Evolutionary conservation across 2,113 vertebrate species (phyloP), one percentile per base, ranked within the genome.

Genomic region (Fukomys damarensis): DNA sequence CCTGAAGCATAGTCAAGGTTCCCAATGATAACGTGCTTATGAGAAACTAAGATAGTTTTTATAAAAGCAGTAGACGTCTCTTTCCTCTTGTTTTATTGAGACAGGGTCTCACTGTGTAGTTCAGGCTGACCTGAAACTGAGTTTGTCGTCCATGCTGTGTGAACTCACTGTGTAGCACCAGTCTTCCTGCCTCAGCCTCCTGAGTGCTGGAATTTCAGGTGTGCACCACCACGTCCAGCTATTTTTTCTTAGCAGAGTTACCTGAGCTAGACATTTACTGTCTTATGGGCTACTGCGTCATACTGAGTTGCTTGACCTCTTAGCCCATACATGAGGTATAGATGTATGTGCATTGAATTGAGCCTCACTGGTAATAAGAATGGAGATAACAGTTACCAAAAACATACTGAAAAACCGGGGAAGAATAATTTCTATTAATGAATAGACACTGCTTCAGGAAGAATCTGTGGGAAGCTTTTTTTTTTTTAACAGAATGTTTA

Each of bases 291-390:
- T 70, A 43, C 72, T 92, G 68, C 77, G 1, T 94, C 14, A 6
- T 86, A 17, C 8, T 80, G 81, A 92, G 10, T 89, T 91, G 59
- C 91, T 89, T 89, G 41, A 8, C 5, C 28, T 96, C 77, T 88
- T 93, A 96, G 32, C n/a, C 46, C 26, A 43, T 63, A 95, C 32
- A 2, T 49, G 35, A 93, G 20, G 13, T 68, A 30, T 24, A 46
- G 17, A 63, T 92, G 22, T 81, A 70, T 74, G 76, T 89, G 7
- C 35, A 19, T 30, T 85, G 38, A 86, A 80, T 76, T 54, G 7
- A 87, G 0, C 72, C 46, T 88, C 86, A 52, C 41, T 81, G 92
- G 5, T 52, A 52, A 35, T 86, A 76, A 95, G 70, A 72, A 95
- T 88, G 28, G 54, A 89, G 79, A 63, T 35, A 86, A 59, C 91